Conservation (phyloP, 1,140 invertebrate genomes). For the Pseudobourletiella spinata region DNA sequence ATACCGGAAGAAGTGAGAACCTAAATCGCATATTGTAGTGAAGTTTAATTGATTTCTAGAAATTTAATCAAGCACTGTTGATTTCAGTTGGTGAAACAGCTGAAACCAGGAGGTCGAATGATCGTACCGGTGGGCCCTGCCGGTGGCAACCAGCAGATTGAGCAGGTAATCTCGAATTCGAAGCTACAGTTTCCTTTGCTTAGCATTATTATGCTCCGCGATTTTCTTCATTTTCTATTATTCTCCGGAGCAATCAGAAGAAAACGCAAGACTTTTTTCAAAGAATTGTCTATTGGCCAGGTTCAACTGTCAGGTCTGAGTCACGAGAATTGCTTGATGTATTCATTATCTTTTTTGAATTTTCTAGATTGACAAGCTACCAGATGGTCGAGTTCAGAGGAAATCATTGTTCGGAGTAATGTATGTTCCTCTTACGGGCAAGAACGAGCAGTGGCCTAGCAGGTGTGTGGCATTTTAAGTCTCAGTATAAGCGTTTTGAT, state of each 20-base stretch:
- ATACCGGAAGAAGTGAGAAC: conserved; percentile 24
- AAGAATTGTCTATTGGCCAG: neutral
- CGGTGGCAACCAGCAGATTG: conserved; percentile 68
- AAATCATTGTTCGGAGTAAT: conserved; percentile 87
- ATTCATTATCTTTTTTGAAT: neutral
- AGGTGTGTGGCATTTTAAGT: no score
- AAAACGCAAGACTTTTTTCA: neutral
- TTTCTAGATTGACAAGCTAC: conserved; percentile 71
- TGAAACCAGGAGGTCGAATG: conserved; percentile 42
- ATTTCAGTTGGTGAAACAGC: conserved; percentile 26
- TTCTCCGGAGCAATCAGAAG: neutral
- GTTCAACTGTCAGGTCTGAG: no score
- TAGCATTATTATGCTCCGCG: neutral
- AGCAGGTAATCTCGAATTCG: conserved; percentile 44
- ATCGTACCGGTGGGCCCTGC: conserved; percentile 84
- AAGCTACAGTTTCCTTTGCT: neutral
- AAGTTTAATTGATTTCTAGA: no score
- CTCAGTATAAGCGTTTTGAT: no score
- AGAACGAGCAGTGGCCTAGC: conserved; percentile 56
- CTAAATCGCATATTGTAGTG: neutral
- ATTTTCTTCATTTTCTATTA: neutral
- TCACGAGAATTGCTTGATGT: neutral
- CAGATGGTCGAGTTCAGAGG: conserved; percentile 65
- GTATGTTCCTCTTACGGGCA: conserved; percentile 93
- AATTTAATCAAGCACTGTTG: no score